These are phyloP conservation scores for Machimus rusticus DNA, from an alignment of 2,888 invertebrate species.

Conservation along the genomic window DNA sequence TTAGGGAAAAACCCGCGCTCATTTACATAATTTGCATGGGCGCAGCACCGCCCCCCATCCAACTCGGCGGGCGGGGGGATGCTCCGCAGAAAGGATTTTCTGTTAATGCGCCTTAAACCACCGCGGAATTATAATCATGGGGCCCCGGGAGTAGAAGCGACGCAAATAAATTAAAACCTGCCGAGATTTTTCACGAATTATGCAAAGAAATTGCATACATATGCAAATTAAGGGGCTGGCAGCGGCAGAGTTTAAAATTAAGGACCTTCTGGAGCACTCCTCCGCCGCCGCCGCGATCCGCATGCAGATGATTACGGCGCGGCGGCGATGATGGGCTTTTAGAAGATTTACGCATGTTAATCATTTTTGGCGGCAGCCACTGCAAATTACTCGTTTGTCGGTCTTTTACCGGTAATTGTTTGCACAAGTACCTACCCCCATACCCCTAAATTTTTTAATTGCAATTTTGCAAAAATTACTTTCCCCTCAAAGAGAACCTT, in stretches of 20 bases:
- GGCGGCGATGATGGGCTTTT: background rate
- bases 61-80: background rate
- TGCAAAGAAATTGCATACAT: conserved; percentile 38
- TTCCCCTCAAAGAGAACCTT: background rate
- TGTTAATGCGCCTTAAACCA: conserved; percentile 30
- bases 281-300: background rate
- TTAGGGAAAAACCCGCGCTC: conserved; percentile 15
- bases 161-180: conserved; percentile 32
- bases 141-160: background rate
- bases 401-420: conserved; percentile 5
- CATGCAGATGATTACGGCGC: background rate
- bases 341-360: background rate
- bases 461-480: background rate
- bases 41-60: background rate
- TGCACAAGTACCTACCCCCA: background rate
- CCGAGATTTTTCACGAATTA: conserved; percentile 2
- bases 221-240: conserved; percentile 40
- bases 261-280: background rate
- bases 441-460: background rate
- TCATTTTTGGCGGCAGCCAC: background rate
- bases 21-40: conserved; percentile 33
- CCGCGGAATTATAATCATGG: conserved; percentile 29
- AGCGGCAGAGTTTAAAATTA: conserved; percentile 23
- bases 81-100: conserved; percentile 4
- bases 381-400: background rate